Percentiles rank a stretch among this genome's conserved stretches.
These are phyloP conservation scores for Tympanuchus pallidicinctus DNA, from an alignment of 2,113 vertebrate species.

Conservation along the genomic window DNA sequence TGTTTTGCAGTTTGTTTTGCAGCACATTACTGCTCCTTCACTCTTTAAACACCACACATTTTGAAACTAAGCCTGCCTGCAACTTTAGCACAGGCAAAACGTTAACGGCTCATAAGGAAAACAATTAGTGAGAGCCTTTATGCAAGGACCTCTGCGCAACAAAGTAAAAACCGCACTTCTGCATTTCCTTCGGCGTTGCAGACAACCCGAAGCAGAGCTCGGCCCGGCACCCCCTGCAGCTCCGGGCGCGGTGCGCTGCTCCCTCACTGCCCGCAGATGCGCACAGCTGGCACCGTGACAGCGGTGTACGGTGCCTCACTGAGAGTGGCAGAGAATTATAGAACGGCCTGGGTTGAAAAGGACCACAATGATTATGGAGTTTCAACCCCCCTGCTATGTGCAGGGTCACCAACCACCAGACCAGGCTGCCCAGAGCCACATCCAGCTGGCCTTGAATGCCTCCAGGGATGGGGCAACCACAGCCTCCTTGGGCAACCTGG, in stretches of 20 bases:
- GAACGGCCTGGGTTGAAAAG: too few relatives aligned
- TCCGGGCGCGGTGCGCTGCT: rapidly evolving
- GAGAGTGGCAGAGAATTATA: neutral
- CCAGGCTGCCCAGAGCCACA: too few relatives aligned
- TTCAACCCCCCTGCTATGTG: too few relatives aligned
- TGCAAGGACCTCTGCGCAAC: neutral
- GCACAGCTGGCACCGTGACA: neutral
- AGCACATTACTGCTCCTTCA: neutral
- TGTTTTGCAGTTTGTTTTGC: neutral
- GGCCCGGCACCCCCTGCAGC: neutral
- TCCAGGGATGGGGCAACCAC: too few relatives aligned
- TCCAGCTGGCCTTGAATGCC: too few relatives aligned
- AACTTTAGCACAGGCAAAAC: neutral
- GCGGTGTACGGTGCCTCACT: neutral
- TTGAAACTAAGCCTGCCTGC: neutral
- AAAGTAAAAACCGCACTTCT: neutral
- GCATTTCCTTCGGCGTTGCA: neutral
- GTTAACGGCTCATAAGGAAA: neutral
- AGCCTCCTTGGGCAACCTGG: too few relatives aligned
- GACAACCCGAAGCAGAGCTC: neutral
- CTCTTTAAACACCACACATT: neutral
- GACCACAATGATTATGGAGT: too few relatives aligned
- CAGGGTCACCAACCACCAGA: too few relatives aligned
- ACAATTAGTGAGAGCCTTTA: neutral
- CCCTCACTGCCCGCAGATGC: neutral